Conservation (phyloP, 2,888 invertebrate species). For the Eupeodes luniger region DNA sequence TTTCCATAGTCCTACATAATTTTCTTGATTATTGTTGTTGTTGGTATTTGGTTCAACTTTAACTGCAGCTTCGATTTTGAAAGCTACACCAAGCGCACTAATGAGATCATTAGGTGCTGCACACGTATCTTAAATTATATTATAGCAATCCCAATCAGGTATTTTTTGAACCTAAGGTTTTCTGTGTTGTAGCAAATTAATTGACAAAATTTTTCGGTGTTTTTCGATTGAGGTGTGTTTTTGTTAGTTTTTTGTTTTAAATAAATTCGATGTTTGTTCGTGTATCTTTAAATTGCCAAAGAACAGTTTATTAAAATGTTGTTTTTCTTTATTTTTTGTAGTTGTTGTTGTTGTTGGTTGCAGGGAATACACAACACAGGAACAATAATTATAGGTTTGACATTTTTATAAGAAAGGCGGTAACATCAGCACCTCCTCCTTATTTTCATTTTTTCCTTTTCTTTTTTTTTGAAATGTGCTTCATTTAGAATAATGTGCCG, state of each 20-base stretch:
- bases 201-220: conserved; percentile 46
- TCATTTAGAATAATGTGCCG: conserved; percentile 46
- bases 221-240: conserved; percentile 31
- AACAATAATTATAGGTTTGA: conserved; percentile 74
- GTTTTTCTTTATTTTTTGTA: conserved; percentile 29
- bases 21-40: background rate
- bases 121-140: background rate
- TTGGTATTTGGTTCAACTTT: background rate
- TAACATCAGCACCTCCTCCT: conserved; percentile 55
- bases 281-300: conserved; percentile 19
- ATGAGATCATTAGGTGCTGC: conserved; percentile 19
- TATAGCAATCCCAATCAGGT: conserved; percentile 13
- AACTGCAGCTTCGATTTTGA: conserved; percentile 6
- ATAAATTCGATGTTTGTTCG: background rate
- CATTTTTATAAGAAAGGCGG: conserved; percentile 73
- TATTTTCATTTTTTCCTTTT: conserved; percentile 1
- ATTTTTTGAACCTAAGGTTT: background rate
- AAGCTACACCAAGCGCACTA: background rate
- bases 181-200: conserved; percentile 50
- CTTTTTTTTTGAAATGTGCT: conserved; percentile 12
- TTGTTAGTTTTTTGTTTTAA: background rate
- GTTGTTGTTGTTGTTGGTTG: background rate
- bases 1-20: background rate
- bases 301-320: conserved; percentile 19
- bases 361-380: conserved; percentile 42